A percentile compares a stretch with the other conserved stretches of the same genome.
Conservation (phyloP, 2,888 invertebrate species). For the Dynastes tityus region DNA sequence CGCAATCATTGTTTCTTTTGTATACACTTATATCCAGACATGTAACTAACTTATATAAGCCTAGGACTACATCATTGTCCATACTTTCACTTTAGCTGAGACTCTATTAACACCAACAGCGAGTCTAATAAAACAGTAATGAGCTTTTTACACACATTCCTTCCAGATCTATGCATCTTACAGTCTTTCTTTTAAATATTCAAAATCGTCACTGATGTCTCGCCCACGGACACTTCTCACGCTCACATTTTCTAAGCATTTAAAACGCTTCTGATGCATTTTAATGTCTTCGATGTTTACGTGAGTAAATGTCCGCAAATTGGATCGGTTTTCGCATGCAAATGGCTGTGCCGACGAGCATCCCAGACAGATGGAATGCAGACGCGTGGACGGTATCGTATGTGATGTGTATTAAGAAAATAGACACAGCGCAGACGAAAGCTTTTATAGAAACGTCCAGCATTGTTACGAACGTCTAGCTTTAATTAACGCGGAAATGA, state of each 20-base stretch:
- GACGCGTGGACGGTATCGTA: background rate
- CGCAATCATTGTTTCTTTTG: no score
- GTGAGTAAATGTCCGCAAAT: conserved; percentile 28
- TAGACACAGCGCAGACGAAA: conserved; percentile 8
- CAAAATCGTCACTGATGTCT: background rate
- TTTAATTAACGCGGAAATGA: conserved; percentile 6
- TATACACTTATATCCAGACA: no score
- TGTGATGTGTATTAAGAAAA: conserved; percentile 23
- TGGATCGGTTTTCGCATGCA: conserved; percentile 28
- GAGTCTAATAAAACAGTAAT: no score
- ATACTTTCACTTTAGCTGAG: no score
- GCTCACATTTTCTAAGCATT: background rate
- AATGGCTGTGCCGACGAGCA: background rate
- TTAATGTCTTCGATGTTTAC: conserved; percentile 28
- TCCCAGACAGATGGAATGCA: background rate
- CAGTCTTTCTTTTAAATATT: background rate
- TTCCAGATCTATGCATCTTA: no score
- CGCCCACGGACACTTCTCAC: conserved; percentile 8
- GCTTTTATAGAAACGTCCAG: conserved; percentile 7
- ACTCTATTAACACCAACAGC: no score
- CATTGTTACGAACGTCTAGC: background rate
- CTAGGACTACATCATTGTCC: no score
- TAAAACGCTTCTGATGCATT: conserved; percentile 20
- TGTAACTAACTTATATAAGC: no score
- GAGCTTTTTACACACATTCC: no score